Evolutionary conservation across 1,140 invertebrate genomes (phyloP), one percentile per base, ranked within the genome.

Genomic region (Trinorchestia longiramus): DNA sequence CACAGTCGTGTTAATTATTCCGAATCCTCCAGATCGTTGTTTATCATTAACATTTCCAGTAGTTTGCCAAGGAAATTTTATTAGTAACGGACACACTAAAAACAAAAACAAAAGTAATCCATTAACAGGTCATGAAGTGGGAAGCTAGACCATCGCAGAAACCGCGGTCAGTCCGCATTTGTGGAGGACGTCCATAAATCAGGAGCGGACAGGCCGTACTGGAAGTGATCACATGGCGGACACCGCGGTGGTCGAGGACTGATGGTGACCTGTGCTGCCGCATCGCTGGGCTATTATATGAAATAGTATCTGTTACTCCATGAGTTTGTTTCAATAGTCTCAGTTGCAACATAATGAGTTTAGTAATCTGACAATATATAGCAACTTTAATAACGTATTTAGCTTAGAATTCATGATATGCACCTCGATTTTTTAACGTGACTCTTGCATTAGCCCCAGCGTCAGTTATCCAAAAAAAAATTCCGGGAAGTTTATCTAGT

Each of bases 101-200:
- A 36, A 11, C 15, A 15, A 77, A 77, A 77, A 36, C 3, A n/a
- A n/a, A n/a, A 36, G 62, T 77, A 77, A 77, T 77, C 62, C 62
- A 77, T 77, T 77, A 77, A 36, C 15, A 15, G 62, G 28, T 77
- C 62, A 77, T 11, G 62, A 77, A 77, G 62, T 77, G 62, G 62
- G 15, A 28, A 11, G 62, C 62, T 36, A 36, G 62, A 28, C 28
- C 62, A 36, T 28, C 36, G 62, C 62, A 28, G 62, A 77, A 77
- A 28, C 62, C 15, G 62, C 62, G 62, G 62, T 77, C 62, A 28
- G 62, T 77, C 62, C 62, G 11, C 62, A 28, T 36, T 90, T 17
- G 88, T 41, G 88, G 88, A 90, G 88, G 88, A n/a, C 88, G 15
- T 77, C 62, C 62, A 43, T 90, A 90, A 90, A 90, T 90, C 88